Evolutionary conservation across 2,888 invertebrate genomes (phyloP).

Genomic region (Pimpla rufipes): DNA sequence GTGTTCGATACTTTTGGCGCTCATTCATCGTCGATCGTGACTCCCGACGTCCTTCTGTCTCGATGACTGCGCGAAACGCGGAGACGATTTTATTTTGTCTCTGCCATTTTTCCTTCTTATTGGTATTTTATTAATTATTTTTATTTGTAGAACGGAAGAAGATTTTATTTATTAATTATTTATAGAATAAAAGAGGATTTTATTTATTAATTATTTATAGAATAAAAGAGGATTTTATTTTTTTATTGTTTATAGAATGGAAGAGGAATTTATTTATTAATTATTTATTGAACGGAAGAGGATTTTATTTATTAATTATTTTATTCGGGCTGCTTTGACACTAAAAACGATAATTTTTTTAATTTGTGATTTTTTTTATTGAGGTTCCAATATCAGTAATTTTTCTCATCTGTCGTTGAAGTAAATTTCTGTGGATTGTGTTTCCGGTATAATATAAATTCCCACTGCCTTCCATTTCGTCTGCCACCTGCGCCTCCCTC

Average conservation of each 20-base stretch:
- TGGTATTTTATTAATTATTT: not conserved
- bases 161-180: too few relatives aligned
- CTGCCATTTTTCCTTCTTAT: not conserved
- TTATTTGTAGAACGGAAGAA: too few relatives aligned
- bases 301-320: too few relatives aligned
- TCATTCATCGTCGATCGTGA: slow-evolving; percentile 41
- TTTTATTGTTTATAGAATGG: too few relatives aligned
- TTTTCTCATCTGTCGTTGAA: not conserved
- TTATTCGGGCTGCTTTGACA: not conserved
- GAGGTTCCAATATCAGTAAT: slow-evolving; percentile 18
- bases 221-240: too few relatives aligned
- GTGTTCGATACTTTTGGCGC: slow-evolving; percentile 40
- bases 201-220: too few relatives aligned
- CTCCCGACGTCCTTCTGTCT: not conserved
- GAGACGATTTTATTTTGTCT: too few relatives aligned
- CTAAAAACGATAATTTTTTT: too few relatives aligned
- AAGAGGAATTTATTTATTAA: too few relatives aligned
- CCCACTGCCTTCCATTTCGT: slow-evolving; percentile 36
- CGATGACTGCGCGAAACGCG: slow-evolving; percentile 7
- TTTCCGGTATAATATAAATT: slow-evolving; percentile 39
- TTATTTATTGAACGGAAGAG: too few relatives aligned
- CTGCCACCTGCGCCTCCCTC: slow-evolving; percentile 49
- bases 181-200: too few relatives aligned
- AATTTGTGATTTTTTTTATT: too few relatives aligned
- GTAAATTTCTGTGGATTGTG: slow-evolving; percentile 23